phyloP scores from a whole-genome alignment of 2,797 vertebrate genomes.

The Graptemys geographica region DNA sequence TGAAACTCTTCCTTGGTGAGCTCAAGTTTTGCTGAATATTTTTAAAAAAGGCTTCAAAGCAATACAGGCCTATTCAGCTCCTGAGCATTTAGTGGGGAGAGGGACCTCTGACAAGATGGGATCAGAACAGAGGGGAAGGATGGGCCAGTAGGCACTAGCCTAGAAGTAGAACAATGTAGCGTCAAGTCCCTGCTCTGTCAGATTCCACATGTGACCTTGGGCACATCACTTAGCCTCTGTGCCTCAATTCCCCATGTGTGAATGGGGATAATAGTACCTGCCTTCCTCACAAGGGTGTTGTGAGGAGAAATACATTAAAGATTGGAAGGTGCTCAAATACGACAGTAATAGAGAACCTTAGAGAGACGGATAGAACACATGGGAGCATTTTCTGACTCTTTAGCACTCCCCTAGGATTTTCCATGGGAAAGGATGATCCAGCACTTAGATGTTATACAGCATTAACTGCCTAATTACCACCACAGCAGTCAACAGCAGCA shows the following conservation, averaged over 20 bases:
- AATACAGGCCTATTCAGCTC: neutral
- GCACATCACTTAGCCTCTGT: neutral
- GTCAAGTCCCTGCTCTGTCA: neutral
- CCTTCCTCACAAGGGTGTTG: neutral
- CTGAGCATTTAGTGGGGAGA: neutral
- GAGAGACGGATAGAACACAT: neutral
- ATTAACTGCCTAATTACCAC: neutral
- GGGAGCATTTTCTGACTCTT: neutral
- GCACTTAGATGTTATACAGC: neutral
- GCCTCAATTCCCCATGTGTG: neutral
- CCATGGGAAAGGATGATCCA: neutral
- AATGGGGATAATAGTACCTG: neutral
- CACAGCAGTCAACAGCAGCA: fast-evolving
- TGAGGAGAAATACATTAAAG: neutral
- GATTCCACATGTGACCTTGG: neutral
- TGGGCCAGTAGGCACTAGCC: neutral
- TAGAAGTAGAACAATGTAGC: neutral
- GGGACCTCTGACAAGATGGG: neutral
- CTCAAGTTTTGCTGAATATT: neutral
- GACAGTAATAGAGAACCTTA: neutral
- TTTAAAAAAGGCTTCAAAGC: neutral
- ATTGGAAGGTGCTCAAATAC: neutral
- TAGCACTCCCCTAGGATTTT: neutral
- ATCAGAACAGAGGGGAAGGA: neutral
- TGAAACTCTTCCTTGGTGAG: too few species aligned